Evolutionary conservation across 2,888 invertebrate species (phyloP), one percentile per base, ranked within the genome.

Genomic region (Clistopyga incitator): DNA sequence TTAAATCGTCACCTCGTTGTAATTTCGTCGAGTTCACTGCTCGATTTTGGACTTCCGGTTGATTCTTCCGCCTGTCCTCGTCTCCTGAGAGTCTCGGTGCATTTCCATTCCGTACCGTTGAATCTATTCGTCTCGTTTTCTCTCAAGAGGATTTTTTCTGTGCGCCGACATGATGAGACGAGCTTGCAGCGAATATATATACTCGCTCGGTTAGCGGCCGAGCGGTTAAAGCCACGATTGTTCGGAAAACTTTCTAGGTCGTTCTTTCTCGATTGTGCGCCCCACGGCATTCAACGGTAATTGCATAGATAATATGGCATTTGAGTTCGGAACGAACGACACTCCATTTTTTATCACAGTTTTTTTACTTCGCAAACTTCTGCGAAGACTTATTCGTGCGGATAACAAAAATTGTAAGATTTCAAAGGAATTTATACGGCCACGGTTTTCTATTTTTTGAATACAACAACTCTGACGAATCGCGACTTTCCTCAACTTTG

Each of bases 61-160:
- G 56, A 76, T 72, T 72, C 72, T 72, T 80, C 67, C 75, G 67
- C 47, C 71, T 76, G 71, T 72, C 78, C 59, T 45, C 45, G 45
- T 45, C 20, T 76, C 42, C 42, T 34, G 25, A 25, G 25, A n/a
- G 50, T 71, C 54, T 34, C 70, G 42, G 54, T 54, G 42, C 8
- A 34, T 64, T 34, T 47, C n/a, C 8, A 23, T 6, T 54, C 65
- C 72, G 52, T 77, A 80, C 67, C 76, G 72, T 71, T 72, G 72
- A 77, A 83, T 72, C 79, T 76, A 83, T 83, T 83, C 76, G 83
- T 83, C 72, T 83, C 83, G 79, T 77, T 29, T 6, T 50, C 50
- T 50, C 50, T 18, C 50, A 8, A 50, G 71, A 76, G 79, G 61
- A 80, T 76, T 80, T 18, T 76, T 42, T 50, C 38, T 42, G 25